Conservation (phyloP, 92 coral and sea anemone species). For the Phenganax marumi region DNA sequence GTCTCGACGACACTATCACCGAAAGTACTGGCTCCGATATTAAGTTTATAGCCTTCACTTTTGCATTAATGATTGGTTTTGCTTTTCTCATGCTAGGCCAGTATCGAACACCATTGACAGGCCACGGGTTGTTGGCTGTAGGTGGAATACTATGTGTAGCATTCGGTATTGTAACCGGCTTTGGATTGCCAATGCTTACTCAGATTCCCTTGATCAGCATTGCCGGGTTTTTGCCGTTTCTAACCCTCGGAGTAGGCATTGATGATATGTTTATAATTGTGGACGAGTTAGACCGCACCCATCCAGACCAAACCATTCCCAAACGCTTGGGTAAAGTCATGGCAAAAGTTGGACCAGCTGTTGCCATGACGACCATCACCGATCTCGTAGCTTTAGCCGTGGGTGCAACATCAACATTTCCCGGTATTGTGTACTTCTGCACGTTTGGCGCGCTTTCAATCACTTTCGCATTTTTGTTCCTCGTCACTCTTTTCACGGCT, state of each 20-base stretch:
- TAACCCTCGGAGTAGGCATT: conserved; percentile 74
- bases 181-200: conserved; percentile 61
- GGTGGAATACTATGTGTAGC: conserved; percentile 60
- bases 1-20: conserved; percentile 63
- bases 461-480: conserved; percentile 62
- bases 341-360: conserved; percentile 72
- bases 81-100: conserved; percentile 58
- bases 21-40: conserved; percentile 62
- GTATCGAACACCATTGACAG: conserved; percentile 61
- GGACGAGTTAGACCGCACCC: conserved; percentile 67
- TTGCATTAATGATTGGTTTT: conserved; percentile 59
- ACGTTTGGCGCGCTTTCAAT: conserved; percentile 74
- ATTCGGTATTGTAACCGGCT: conserved; percentile 59
- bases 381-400: conserved; percentile 89
- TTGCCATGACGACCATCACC: conserved; percentile 92
- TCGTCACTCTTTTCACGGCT: conserved; percentile 76
- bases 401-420: conserved; percentile 75
- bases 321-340: conserved; percentile 60
- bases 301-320: conserved; percentile 30
- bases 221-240: conserved; percentile 70
- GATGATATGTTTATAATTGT: conserved; percentile 81
- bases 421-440: conserved; percentile 72
- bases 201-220: conserved; percentile 63
- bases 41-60: conserved; percentile 53
- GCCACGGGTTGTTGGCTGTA: conserved; percentile 64